A percentile compares a stretch with the other conserved stretches of the same genome.
These are phyloP conservation scores for Oxycera nigricornis DNA, from an alignment of 2,888 invertebrate genomes.

Conservation along the genomic window DNA sequence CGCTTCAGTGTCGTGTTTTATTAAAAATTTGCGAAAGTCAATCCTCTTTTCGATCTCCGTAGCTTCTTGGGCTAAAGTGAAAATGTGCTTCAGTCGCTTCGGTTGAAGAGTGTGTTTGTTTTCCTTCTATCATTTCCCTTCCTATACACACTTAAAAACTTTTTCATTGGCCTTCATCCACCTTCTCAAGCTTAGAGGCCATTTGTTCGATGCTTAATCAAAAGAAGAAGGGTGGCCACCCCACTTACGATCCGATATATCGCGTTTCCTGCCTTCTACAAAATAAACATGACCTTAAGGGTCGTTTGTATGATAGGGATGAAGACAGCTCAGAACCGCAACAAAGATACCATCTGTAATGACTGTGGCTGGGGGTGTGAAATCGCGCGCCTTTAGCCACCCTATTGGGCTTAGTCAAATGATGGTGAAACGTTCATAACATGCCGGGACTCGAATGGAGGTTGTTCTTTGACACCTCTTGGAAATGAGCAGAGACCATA, in stretches of 20 bases:
- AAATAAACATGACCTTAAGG: conserved; percentile 45
- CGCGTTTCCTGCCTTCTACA: conserved; percentile 27
- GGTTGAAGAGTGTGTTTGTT: conserved; percentile 36
- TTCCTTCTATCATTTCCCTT: background rate
- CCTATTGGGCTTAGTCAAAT: background rate
- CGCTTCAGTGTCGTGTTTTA: conserved; percentile 54
- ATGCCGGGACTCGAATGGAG: too few relatives aligned
- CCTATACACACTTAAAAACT: conserved; percentile 7
- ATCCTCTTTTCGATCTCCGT: conserved; percentile 50
- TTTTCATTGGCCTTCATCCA: conserved; percentile 7
- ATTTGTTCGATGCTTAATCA: background rate
- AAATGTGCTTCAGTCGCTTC: conserved; percentile 24
- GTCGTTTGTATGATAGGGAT: conserved; percentile 10
- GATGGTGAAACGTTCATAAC: background rate
- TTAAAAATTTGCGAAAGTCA: conserved; percentile 54
- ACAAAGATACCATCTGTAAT: conserved; percentile 25
- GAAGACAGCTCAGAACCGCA: background rate
- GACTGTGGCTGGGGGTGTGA: conserved; percentile 42
- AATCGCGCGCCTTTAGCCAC: conserved; percentile 36
- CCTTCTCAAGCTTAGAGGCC: background rate
- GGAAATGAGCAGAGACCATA: too few relatives aligned
- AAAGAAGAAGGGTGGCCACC: background rate
- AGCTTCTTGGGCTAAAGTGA: conserved; percentile 47
- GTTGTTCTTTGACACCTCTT: too few relatives aligned
- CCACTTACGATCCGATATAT: conserved; percentile 28